These are phyloP conservation scores for Axea sp. DNA, from an alignment of 2,888 invertebrate genomes.

Conservation along the genomic window DNA sequence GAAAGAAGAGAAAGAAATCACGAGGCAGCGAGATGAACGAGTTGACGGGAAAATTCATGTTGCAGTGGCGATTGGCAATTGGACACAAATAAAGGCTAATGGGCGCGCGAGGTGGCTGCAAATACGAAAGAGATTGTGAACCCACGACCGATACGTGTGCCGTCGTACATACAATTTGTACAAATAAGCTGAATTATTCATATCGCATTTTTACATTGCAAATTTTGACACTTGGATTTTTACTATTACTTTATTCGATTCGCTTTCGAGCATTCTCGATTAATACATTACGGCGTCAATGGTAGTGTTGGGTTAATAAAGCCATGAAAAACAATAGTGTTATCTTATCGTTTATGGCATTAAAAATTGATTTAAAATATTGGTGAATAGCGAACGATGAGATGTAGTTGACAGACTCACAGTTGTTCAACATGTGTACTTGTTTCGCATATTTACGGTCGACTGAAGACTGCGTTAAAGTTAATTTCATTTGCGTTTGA, in stretches of 20 bases:
- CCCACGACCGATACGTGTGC: constrained; percentile 57
- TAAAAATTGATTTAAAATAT: no score
- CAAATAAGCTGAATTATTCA: constrained; percentile 61
- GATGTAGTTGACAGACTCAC: no score
- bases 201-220: constrained; percentile 57
- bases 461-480: no score
- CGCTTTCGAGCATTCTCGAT: constrained; percentile 10
- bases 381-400: no score
- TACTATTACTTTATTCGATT: constrained; percentile 36
- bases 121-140: constrained; percentile 64
- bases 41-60: constrained; percentile 75
- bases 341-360: no score
- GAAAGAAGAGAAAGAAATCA: no score
- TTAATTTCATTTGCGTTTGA: no score
- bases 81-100: constrained; percentile 77
- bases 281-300: constrained; percentile 12
- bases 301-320: constrained; percentile 23
- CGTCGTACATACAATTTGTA: constrained; percentile 57
- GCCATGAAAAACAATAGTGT: constrained; percentile 24
- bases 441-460: no score
- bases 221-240: constrained; percentile 56
- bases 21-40: no score
- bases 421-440: no score
- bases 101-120: constrained; percentile 66
- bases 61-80: constrained; percentile 72